Base-by-base conservation (phyloP, 2,113 vertebrate genomes). In the Hydropotes inermis region DNA sequence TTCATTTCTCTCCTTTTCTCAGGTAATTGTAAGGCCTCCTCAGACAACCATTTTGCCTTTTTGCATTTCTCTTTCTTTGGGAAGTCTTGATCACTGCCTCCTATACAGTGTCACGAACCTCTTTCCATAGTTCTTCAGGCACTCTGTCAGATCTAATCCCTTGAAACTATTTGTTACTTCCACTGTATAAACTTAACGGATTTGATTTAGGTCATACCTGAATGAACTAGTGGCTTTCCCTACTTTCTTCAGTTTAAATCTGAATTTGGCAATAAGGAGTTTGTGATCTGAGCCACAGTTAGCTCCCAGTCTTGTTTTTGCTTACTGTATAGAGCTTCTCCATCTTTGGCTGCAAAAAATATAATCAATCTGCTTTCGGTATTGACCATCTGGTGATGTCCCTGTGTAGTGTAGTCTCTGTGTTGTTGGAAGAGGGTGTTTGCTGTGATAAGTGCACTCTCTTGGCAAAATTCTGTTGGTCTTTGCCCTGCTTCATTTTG, bases 101-200 rank as follows among this genome's bases (percentile, higher is more conserved):
- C n/a, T 36, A 19, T 36, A 70, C 17, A 70, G 0, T 70, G n/a
- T 70, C 67, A 39, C 0, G 9, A 36, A 70, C 19, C 33, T 67
- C 33, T 67, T 16, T 64, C 30, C 61, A 5, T 67, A 70, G 67
- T 70, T 70, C 19, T 70, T 70, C 19, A 70, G n/a, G 67, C 67
- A 23, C 67, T 70, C n/a, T 23, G 11, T 36, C 67, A 70, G 67
- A 70, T 70, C n/a, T 36, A 70, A 70, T 70, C 19, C 9, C 67
- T 70, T 70, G 67, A 70, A 36, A 23, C 67, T 39, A 70, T 70
- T 70, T 70, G 19, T 70, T 19, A 70, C n/a, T 70, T 70, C n/a
- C 67, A 70, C 19, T 10, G 0, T 70, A 36, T 36, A 70, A 70
- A 12, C 9, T 0, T 36, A 70, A 36, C 5, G n/a, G n/a, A 70